Percentiles rank a stretch among this genome's conserved stretches.
Evolutionary conservation across 2,888 invertebrate genomes (phyloP).

Genomic region (Volucella inanis): DNA sequence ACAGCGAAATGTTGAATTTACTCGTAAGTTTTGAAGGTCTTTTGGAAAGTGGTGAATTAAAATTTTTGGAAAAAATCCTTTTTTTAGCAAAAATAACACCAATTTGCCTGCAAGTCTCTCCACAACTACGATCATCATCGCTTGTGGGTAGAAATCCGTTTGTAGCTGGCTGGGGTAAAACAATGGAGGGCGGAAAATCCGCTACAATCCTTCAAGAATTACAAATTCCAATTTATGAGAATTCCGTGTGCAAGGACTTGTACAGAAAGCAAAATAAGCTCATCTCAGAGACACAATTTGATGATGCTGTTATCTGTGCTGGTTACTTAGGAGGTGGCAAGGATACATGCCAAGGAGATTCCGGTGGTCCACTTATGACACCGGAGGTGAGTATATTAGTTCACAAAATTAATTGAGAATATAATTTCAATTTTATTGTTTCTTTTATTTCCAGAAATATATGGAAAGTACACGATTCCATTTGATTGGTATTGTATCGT

Average conservation of each 20-base stretch:
- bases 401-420: background rate
- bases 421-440: background rate
- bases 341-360: constrained; percentile 83
- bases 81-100: constrained; percentile 87
- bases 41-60: background rate
- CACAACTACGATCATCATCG: constrained; percentile 84
- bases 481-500: constrained; percentile 87
- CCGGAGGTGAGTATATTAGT: constrained; percentile 77
- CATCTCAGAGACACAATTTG: constrained; percentile 80
- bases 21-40: constrained; percentile 82
- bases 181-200: constrained; percentile 85
- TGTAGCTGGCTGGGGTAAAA: constrained; percentile 87
- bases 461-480: constrained; percentile 85
- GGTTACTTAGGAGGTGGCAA: constrained; percentile 80
- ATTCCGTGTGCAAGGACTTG: constrained; percentile 85
- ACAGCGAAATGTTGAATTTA: constrained; percentile 84
- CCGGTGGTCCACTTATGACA: constrained; percentile 82
- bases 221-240: constrained; percentile 88
- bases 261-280: constrained; percentile 78
- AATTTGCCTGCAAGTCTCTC: constrained; percentile 88
- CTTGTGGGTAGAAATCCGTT: constrained; percentile 86
- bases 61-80: constrained; percentile 22
- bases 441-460: constrained; percentile 79
- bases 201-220: constrained; percentile 87
- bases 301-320: constrained; percentile 80